Base-by-base conservation (phyloP, 2,888 invertebrate species). In the Anodontia alba region DNA sequence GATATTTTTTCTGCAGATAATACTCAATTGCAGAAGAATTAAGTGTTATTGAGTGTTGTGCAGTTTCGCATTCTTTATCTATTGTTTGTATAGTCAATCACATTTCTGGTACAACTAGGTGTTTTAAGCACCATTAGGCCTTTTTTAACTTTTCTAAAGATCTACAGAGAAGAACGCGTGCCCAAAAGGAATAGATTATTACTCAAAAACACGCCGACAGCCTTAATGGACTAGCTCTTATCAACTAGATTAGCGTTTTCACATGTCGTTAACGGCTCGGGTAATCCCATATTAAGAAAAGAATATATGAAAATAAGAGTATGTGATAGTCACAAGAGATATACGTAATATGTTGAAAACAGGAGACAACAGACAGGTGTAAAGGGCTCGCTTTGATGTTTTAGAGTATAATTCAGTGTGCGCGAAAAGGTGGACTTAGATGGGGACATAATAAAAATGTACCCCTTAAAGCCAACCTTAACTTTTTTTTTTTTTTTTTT, bases 191-290 rank as follows among this genome's bases (percentile, higher is more conserved):
- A 17, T 33, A 49, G 70, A 70, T 70, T 49, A 70, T 36, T 70
- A 70, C 46, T 70, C 49, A 70, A 70, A 70, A 12, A 33, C 31
- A 38, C 17, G 20, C 46, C 70, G 70, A n/a, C 70, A 68, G 31
- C 23, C 12, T 70, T 70, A 70, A 49, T 70, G 43, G 43, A 70
- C 49, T 20, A 1, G 10, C 38, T 1, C 31, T 38, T 38, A 12
- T 38, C 1, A 66, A 17, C 15, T 31, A 36, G 70, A 70, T 70
- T 70, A 70, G 3, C 0, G 70, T 62, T 62, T 62, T 62, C 62
- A 33, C 62, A 62, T 62, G 10, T 62, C 62, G 20, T 62, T 62
- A 62, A 62, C 23, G 31, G 29, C 33, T 1, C 26, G 7, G 8
- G 5, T 54, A 54, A 54, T 54, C 54, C 54, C 54, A n/a, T 26